phyloP scores from a whole-genome alignment of 1,140 invertebrate genomes.

The Triops cancriformis region DNA sequence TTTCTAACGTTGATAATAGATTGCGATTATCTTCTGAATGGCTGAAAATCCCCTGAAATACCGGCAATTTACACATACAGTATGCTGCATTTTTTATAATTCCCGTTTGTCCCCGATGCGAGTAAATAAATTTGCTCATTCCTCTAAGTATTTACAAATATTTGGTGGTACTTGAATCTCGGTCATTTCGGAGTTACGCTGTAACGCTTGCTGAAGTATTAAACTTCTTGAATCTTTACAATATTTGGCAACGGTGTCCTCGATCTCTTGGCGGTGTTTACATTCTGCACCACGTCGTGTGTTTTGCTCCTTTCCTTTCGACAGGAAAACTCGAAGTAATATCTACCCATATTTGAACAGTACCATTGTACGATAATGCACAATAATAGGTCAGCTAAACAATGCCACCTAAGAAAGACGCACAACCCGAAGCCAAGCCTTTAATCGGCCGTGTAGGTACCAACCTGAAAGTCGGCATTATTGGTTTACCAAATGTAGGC shows the following conservation, averaged over 20 bases:
- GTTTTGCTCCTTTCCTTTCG: neutral
- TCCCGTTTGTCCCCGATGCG: too few relatives aligned
- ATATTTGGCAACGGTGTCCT: neutral
- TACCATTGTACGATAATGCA: neutral
- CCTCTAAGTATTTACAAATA: too few relatives aligned
- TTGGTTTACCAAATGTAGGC: conserved; percentile 92
- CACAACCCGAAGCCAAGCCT: conserved; percentile 74
- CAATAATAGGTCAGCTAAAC: neutral
- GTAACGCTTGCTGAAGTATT: neutral
- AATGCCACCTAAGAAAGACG: conserved; percentile 85
- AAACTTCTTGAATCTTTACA: neutral
- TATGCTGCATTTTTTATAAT: too few relatives aligned
- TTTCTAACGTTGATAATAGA: too few relatives aligned
- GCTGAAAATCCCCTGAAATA: too few relatives aligned
- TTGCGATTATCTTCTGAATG: too few relatives aligned
- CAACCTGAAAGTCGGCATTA: conserved; percentile 68
- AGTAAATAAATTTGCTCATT: too few relatives aligned
- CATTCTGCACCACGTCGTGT: conserved; percentile 3
- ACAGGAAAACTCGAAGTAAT: neutral
- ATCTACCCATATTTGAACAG: neutral
- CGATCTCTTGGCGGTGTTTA: neutral
- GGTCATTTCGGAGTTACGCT: too few relatives aligned
- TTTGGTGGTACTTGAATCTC: too few relatives aligned
- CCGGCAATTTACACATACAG: too few relatives aligned
- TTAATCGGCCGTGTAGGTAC: conserved; percentile 96